Base-by-base conservation (phyloP, 2,113 vertebrate genomes). In the Pterophyllum scalare region DNA sequence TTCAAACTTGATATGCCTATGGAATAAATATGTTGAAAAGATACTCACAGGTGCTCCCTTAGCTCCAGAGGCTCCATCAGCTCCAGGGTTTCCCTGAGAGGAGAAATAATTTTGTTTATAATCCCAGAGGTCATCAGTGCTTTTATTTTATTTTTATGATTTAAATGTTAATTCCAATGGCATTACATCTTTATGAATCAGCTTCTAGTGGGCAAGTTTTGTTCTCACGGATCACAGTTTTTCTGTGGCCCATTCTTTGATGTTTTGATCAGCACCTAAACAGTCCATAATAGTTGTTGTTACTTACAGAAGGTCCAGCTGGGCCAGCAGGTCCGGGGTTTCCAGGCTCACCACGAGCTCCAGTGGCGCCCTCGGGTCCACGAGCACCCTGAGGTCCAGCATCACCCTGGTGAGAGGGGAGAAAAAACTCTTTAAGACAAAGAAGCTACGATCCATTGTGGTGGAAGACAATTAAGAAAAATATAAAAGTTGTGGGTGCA, bases 21-120 rank as follows among this genome's bases (percentile, higher is more conserved):
- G 2, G 13, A 14, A 12, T 46, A 74, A 5, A 43, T 62, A 17
- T 74, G 11, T 11, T 19, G 2, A 26, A 65, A 20, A 85, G 58
- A 86, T 65, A 99, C 98, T 98, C 93, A 99, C 98, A 26, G 95
- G 96, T 22, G 89, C 87, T n/a, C 98, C 98, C 95, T 99, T 99
- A 86, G 94, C 91, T 94, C 98, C 98, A 4, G 98, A 35, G 57
- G 97, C 96, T 89, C 98, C 98, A 81, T 99, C 98, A 95, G 95
- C 77, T 93, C 98, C 98, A 7, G 97, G 95, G 93, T 97, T 98
- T 80, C 98, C 98, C 98, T 99, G 92, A 76, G 26, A 90, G 19
- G 24, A 81, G 52, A 19, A 79, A 87, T 59, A 67, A 40, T 58
- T 43, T 79, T 3, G 57, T 33, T 72, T 54, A 33, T n/a, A 52